Conservation (phyloP, 2,113 vertebrate species). For the Halcyon malimbica region DNA sequence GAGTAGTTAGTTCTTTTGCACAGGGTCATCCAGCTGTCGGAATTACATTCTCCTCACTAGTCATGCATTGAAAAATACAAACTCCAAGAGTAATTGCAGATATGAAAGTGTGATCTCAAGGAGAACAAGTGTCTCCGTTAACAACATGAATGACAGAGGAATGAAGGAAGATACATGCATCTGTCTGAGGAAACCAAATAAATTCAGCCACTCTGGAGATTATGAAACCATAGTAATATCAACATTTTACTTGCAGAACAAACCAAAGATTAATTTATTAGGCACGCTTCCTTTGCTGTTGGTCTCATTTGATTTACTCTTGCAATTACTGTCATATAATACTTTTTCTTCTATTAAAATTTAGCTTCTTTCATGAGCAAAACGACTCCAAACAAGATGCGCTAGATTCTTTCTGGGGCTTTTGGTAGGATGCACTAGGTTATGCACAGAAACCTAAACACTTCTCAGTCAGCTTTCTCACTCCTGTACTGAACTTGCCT, state of each 20-base stretch:
- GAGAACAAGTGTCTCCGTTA: conserved; percentile 28
- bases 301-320: not conserved
- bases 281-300: not conserved
- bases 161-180: not conserved
- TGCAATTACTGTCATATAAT: not conserved
- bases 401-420: not conserved
- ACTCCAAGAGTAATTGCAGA: not conserved
- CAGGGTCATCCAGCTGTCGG: not conserved
- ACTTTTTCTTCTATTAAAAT: not conserved
- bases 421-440: not conserved
- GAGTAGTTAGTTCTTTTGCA: not conserved
- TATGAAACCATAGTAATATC: not conserved
- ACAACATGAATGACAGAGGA: not conserved
- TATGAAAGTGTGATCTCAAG: not conserved
- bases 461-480: not conserved
- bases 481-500: not conserved
- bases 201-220: conserved; percentile 34
- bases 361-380: not conserved
- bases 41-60: conserved; percentile 16
- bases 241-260: conserved; percentile 5
- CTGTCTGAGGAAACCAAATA: conserved; percentile 13
- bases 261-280: not conserved
- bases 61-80: not conserved
- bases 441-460: not conserved
- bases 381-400: not conserved